Conservation (phyloP, 2,797 vertebrate genomes). For the Oophaga sylvatica region DNA sequence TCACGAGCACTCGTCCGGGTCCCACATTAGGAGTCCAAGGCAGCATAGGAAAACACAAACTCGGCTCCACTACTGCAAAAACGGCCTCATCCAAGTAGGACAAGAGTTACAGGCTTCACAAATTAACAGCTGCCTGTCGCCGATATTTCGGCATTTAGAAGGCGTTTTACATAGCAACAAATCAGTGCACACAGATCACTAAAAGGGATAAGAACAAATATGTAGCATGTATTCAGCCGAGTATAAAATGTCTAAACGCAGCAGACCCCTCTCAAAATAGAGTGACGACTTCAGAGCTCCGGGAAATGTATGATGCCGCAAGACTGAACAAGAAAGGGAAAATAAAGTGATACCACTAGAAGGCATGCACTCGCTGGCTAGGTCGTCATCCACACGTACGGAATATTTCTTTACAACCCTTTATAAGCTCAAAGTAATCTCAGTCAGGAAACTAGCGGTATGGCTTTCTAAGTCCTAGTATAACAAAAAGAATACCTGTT, state of each 20-base stretch:
- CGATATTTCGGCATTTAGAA: not conserved
- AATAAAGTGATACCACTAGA: not conserved
- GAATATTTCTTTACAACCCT: too few species aligned
- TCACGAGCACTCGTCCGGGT: conserved; percentile 56
- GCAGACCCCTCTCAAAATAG: not conserved
- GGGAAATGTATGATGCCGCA: not conserved
- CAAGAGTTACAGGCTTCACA: conserved; percentile 38
- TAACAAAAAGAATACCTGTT: too few species aligned
- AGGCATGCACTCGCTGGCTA: not conserved
- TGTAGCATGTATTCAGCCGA: not conserved
- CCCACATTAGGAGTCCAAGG: conserved; percentile 46
- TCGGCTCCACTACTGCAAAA: conserved; percentile 40
- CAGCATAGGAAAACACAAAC: conserved; percentile 61
- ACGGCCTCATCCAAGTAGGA: conserved; percentile 51
- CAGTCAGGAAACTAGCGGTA: too few species aligned
- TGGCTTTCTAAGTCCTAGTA: too few species aligned
- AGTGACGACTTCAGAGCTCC: too few species aligned
- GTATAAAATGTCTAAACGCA: not conserved
- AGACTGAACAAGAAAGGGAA: not conserved
- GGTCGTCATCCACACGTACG: not conserved
- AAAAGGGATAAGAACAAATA: not conserved
- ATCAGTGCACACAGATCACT: not conserved
- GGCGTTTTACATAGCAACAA: not conserved
- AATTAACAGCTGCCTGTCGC: not conserved
- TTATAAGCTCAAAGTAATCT: too few species aligned